Base-by-base conservation (phyloP, 2,888 invertebrate genomes). In the Merodon equestris region DNA sequence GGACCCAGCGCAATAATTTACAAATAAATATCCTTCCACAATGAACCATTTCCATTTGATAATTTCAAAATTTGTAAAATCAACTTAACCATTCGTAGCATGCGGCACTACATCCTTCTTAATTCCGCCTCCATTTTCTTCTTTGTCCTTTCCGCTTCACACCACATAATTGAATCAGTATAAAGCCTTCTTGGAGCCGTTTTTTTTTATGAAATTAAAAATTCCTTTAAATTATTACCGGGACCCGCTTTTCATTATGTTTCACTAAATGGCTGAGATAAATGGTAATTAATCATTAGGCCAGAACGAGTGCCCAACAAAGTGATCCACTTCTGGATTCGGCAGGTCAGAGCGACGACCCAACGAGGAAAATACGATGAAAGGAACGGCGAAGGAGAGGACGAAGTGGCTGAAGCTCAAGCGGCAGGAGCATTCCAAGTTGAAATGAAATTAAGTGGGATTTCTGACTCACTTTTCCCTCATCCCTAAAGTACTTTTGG, bases 221-320 rank as follows among this genome's bases (percentile, higher is more conserved):
- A 76, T 51, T 60, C 34, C 56, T 38, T 27, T 61, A 66, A 60
- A 71, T 71, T 66, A 60, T 66, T 66, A 14, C 60, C 48, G 53
- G 53, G 57, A 58, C 64, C 36, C 53, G 54, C 75, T 58, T 71
- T 76, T 66, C 54, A 58, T 76, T 76, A 64, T 71, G 60, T 60
- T 76, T 66, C 48, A 71, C 58, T 71, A 71, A 76, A 72, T 66
- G 66, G 53, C 71, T 71, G 66, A 72, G 66, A 61, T 72, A 76
- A 71, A 76, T 71, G 64, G 76, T 71, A 40, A 66, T 71, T 60
- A 75, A 75, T 75, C 75, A 70, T 75, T 70, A 75, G 75, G 40
- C 66, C 50, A 60, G 50, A 60, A 60, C 34, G 27, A 27, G 2
- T 27, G 60, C 61, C 38, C 42, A 54, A 42, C 13, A 44, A 66